A percentile compares a stretch with the other conserved stretches of the same genome.
Evolutionary conservation across 2,113 vertebrate genomes (phyloP).

Genomic region (Xenopus borealis): DNA sequence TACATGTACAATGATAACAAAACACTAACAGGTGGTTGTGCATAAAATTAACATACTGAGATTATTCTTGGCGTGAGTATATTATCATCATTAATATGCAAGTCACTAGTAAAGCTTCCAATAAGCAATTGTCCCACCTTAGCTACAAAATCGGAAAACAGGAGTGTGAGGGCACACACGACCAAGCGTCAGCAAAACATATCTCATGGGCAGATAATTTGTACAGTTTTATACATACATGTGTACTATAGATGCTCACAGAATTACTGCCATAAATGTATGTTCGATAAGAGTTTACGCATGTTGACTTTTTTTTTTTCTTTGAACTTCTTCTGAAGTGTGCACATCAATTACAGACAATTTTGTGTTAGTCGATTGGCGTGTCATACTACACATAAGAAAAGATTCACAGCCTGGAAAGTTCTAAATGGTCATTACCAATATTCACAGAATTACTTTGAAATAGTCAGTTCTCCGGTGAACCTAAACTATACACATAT

Average conservation of each 20-base stretch:
- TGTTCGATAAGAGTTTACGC: slow-evolving; percentile 15
- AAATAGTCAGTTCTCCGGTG: slow-evolving; percentile 14
- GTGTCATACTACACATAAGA: slow-evolving; percentile 23
- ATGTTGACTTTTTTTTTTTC: slow-evolving; percentile 7
- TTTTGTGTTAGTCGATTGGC: slow-evolving; percentile 10
- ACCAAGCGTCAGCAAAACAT: background rate
- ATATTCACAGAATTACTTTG: background rate
- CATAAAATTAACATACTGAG: slow-evolving; percentile 2
- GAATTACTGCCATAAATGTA: slow-evolving; percentile 11
- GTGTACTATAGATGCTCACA: slow-evolving; percentile 4
- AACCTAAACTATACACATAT: slow-evolving; percentile 2
- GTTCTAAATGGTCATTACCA: slow-evolving; percentile 21
- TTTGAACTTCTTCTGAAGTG: slow-evolving; percentile 5
- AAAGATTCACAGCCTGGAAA: slow-evolving; percentile 36
- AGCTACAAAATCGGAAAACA: background rate
- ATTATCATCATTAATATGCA: slow-evolving; percentile 12
- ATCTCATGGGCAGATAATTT: background rate
- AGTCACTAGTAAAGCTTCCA: slow-evolving; percentile 1
- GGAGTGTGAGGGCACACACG: background rate
- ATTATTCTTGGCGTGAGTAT: background rate
- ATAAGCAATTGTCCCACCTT: background rate
- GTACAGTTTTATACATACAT: background rate
- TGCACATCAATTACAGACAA: slow-evolving; percentile 16
- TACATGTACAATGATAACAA: slow-evolving; percentile 1
- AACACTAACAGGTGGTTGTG: slow-evolving; percentile 5